Evolutionary conservation across 1,140 invertebrate species (phyloP).

Genomic region (Physella acuta): DNA sequence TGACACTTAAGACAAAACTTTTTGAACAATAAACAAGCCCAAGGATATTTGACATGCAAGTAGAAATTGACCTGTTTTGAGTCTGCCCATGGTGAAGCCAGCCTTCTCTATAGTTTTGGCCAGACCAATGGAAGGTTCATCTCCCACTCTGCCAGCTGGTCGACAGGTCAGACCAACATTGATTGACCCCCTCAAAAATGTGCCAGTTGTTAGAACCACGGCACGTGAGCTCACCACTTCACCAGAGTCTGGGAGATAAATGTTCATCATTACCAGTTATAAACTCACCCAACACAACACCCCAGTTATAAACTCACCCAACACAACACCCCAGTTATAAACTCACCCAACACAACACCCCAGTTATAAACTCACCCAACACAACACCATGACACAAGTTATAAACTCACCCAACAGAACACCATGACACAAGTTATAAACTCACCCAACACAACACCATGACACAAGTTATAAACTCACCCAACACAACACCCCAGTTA

Average conservation of each 20-base stretch:
- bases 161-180: conserved; percentile 78
- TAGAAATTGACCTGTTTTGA: conserved; percentile 77
- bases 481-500: conserved; percentile 60
- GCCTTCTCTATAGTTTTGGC: conserved; percentile 74
- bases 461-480: conserved; percentile 35
- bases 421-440: too few species aligned
- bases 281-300: conserved; percentile 4
- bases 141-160: conserved; percentile 85
- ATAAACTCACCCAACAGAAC: conserved; percentile 35
- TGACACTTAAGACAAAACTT: too few species aligned
- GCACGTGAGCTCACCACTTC: conserved; percentile 66
- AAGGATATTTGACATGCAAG: too few species aligned
- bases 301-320: conserved; percentile 8
- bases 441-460: conserved; percentile 9
- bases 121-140: conserved; percentile 79
- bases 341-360: conserved; percentile 43
- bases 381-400: conserved; percentile 35
- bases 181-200: conserved; percentile 87
- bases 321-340: too few species aligned
- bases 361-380: conserved; percentile 20
- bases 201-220: conserved; percentile 88
- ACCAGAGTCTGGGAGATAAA: conserved; percentile 41
- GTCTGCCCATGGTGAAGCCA: conserved; percentile 79
- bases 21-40: too few species aligned
- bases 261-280: too few species aligned